Conservation (phyloP, 1,140 invertebrate species). For the Hirudo medicinalis region DNA sequence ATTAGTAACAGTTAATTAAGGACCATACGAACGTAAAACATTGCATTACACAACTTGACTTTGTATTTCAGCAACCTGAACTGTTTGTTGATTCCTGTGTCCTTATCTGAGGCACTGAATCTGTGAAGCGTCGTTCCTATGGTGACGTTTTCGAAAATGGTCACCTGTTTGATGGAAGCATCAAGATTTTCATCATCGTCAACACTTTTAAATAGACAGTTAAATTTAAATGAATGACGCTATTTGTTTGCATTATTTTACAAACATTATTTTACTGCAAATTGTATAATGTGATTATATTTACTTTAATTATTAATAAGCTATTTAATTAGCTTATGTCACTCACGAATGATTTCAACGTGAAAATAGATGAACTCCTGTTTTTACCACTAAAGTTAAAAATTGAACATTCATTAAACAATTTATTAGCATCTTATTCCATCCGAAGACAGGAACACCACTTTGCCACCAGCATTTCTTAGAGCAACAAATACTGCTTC, state of each 20-base stretch:
- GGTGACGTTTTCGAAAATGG: conserved; percentile 75
- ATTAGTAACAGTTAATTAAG: not conserved
- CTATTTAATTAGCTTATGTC: too few relatives aligned
- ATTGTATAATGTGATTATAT: not conserved
- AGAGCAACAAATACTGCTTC: too few relatives aligned
- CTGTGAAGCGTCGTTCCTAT: conserved; percentile 77
- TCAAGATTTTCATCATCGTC: conserved; percentile 52
- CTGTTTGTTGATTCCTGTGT: conserved; percentile 50
- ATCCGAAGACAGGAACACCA: too few relatives aligned
- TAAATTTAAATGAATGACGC: conserved; percentile 31
- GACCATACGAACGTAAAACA: not conserved
- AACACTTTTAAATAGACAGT: too few relatives aligned
- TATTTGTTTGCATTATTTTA: too few relatives aligned
- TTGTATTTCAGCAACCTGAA: conserved; percentile 32
- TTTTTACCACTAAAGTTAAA: too few relatives aligned
- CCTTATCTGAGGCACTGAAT: conserved; percentile 82
- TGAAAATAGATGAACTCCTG: too few relatives aligned
- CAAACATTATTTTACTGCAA: not conserved
- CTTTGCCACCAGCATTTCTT: too few relatives aligned
- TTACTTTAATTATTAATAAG: not conserved
- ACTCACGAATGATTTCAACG: too few relatives aligned
- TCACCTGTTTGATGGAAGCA: conserved; percentile 75
- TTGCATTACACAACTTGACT: not conserved
- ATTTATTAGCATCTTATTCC: too few relatives aligned
- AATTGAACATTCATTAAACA: too few relatives aligned